These are phyloP conservation scores for Bombus waltoni DNA, from an alignment of 1,140 invertebrate genomes.

Conservation along the genomic window DNA sequence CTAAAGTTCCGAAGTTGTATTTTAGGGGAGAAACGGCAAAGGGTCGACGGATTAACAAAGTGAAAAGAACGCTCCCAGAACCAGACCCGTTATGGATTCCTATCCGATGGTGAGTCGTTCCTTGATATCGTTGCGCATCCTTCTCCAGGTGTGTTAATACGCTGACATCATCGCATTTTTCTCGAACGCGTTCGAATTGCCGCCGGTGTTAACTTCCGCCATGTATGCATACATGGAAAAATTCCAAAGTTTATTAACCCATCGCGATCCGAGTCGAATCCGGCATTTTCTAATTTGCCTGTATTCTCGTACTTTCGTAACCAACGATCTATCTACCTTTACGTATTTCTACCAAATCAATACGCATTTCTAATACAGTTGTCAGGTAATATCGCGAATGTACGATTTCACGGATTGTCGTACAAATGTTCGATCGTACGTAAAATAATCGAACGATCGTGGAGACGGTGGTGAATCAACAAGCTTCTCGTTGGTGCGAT, in stretches of 20 bases:
- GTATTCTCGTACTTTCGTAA: not conserved
- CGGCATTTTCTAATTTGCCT: not conserved
- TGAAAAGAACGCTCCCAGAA: slow-evolving; percentile 15
- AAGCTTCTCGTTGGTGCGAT: no score
- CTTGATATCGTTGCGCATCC: not conserved
- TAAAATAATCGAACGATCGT: no score
- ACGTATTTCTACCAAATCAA: not conserved
- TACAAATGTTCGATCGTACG: no score
- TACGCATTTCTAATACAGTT: no score
- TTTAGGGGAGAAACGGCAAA: not conserved
- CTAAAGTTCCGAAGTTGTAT: no score
- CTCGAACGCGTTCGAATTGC: not conserved
- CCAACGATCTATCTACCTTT: no score
- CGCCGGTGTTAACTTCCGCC: not conserved
- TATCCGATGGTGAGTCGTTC: slow-evolving; percentile 69
- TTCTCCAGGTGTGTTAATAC: not conserved
- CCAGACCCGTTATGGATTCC: slow-evolving; percentile 73
- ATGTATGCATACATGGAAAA: not conserved
- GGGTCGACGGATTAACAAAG: slow-evolving; percentile 23
- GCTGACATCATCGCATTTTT: not conserved
- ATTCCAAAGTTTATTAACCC: no score
- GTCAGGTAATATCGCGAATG: no score
- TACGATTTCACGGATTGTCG: no score
- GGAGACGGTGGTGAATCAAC: no score
- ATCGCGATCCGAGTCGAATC: not conserved